A percentile compares a stretch with the other conserved stretches of the same genome.
Evolutionary conservation across 2,113 vertebrate species (phyloP).

Genomic region (Pycnonotus jocosus): DNA sequence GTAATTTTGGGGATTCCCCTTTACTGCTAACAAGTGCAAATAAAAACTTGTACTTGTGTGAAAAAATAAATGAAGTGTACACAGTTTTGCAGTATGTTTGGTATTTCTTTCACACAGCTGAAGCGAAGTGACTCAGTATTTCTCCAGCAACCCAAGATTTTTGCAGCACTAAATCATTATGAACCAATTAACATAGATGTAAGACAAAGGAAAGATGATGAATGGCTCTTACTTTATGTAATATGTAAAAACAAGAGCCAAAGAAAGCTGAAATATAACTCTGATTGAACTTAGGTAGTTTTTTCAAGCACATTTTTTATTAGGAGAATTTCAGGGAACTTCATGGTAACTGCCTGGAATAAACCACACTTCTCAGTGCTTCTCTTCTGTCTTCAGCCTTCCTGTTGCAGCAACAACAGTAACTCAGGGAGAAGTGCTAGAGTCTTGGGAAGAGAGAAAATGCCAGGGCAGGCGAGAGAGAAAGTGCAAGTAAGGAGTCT

Average conservation of each 20-base stretch:
- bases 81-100: not conserved
- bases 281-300: not conserved
- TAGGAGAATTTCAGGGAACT: not conserved
- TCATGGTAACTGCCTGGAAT: not conserved
- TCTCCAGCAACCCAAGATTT: not conserved
- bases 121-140: not conserved
- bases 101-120: not conserved
- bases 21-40: constrained; percentile 9
- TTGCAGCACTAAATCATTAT: not conserved
- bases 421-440: not conserved
- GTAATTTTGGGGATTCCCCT: not conserved
- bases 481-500: not conserved
- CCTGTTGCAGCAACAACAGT: not conserved
- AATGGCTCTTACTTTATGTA: not conserved
- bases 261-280: not conserved
- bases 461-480: not conserved
- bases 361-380: rapidly evolving
- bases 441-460: not conserved
- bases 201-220: not conserved
- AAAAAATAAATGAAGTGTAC: not conserved
- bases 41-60: not conserved
- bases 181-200: not conserved
- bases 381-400: not conserved
- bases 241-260: not conserved
- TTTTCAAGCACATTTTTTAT: not conserved